phyloP scores from a whole-genome alignment of 1,140 invertebrate genomes.

The Stratiolaelaps scimitus region DNA sequence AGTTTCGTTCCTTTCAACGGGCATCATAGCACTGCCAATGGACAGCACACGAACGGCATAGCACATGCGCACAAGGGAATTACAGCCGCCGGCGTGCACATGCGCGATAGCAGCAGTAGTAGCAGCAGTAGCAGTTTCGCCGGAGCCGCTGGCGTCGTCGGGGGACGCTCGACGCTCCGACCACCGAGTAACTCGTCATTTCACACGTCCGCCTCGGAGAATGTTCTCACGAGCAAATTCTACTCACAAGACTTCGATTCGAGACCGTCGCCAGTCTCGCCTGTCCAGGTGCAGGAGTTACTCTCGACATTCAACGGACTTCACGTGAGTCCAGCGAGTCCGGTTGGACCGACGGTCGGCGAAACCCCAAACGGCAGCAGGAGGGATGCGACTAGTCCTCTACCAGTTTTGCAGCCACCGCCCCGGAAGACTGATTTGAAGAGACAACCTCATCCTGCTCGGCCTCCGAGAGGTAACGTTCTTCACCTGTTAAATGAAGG shows the following conservation, averaged over 20 bases:
- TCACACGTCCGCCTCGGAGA: slow-evolving; percentile 1
- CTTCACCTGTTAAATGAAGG: slow-evolving; percentile 18
- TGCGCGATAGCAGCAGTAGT: no score
- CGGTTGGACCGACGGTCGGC: no score
- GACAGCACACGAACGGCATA: background rate
- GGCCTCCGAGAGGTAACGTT: background rate
- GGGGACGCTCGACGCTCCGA: no score
- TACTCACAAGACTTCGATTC: slow-evolving; percentile 15
- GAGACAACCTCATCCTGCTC: slow-evolving; percentile 13
- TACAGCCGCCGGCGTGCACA: no score
- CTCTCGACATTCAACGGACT: background rate
- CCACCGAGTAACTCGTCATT: background rate
- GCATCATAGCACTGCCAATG: background rate
- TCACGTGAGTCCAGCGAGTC: background rate
- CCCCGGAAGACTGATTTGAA: slow-evolving; percentile 12
- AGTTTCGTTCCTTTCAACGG: slow-evolving; percentile 5
- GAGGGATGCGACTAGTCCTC: no score
- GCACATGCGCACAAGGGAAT: no score
- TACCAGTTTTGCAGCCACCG: slow-evolving; percentile 8
- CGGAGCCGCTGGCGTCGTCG: no score
- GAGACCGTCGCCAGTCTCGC: background rate
- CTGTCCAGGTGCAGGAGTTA: background rate
- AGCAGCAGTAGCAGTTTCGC: no score
- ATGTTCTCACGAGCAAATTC: background rate
- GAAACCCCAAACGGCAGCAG: no score